Conservation (phyloP, 1,140 invertebrate genomes). For the Drosophila elegans region DNA sequence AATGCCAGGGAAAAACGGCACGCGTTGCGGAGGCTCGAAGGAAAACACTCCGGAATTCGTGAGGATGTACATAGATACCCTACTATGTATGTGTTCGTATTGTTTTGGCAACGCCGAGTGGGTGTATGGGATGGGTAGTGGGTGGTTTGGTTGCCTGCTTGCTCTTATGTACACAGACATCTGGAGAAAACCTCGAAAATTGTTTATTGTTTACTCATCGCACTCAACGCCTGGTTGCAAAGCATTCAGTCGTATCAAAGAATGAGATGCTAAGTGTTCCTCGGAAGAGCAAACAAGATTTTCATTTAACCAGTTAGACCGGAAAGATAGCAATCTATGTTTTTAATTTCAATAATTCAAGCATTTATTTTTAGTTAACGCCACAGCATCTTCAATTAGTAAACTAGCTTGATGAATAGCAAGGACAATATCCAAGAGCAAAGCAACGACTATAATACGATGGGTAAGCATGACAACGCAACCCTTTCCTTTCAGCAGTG, state of each 20-base stretch:
- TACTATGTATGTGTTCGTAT: conserved; percentile 1
- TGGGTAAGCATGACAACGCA: background rate
- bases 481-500: background rate
- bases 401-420: background rate
- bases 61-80: background rate
- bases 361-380: background rate
- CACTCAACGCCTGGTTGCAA: conserved; percentile 38
- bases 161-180: conserved; percentile 37
- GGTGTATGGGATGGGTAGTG: background rate
- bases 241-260: conserved; percentile 27
- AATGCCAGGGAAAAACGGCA: background rate
- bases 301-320: conserved; percentile 27
- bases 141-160: background rate
- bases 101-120: conserved; percentile 12
- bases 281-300: conserved; percentile 23
- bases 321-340: background rate
- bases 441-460: background rate
- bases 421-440: background rate
- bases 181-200: conserved; percentile 31
- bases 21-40: background rate
- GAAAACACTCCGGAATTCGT: background rate
- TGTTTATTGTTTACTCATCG: conserved; percentile 52
- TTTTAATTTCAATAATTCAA: conserved; percentile 6
- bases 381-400: too few relatives aligned
- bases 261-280: conserved; percentile 12